Conservation (phyloP, 2,888 invertebrate species). For the Cantharis nigra region DNA sequence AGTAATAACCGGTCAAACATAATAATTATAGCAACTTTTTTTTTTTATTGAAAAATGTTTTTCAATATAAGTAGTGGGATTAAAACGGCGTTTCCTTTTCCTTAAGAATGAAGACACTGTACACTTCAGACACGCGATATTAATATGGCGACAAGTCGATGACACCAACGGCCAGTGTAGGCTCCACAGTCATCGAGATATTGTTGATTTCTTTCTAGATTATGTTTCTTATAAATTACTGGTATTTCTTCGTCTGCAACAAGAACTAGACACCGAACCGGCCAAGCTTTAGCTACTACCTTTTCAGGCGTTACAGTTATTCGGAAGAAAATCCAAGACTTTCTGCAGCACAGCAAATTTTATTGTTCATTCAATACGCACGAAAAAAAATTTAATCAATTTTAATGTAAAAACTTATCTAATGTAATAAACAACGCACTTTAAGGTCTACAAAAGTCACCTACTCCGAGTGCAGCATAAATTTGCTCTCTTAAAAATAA, state of each 20-base stretch:
- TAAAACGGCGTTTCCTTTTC: conserved; percentile 45
- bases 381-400: conserved; percentile 12
- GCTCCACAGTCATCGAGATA: conserved; percentile 52
- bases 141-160: conserved; percentile 56
- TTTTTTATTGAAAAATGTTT: conserved; percentile 43
- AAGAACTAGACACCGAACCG: conserved; percentile 51
- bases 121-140: conserved; percentile 51
- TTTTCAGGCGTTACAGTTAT: conserved; percentile 52
- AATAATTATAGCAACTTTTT: conserved; percentile 42
- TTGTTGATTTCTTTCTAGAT: conserved; percentile 54
- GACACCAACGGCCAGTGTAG: conserved; percentile 53
- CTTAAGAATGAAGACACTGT: conserved; percentile 50
- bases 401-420: conserved; percentile 14
- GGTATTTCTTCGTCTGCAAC: conserved; percentile 48
- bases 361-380: conserved; percentile 10
- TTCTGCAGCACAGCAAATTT: conserved; percentile 9
- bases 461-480: conserved; percentile 6
- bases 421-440: conserved; percentile 25
- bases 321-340: conserved; percentile 49
- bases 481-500: background rate
- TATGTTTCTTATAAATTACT: conserved; percentile 54
- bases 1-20: conserved; percentile 34
- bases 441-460: conserved; percentile 28
- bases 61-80: conserved; percentile 47
- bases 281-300: conserved; percentile 46